Base-by-base conservation (phyloP, 1,140 invertebrate species). In the Xylocopa sonorina region DNA sequence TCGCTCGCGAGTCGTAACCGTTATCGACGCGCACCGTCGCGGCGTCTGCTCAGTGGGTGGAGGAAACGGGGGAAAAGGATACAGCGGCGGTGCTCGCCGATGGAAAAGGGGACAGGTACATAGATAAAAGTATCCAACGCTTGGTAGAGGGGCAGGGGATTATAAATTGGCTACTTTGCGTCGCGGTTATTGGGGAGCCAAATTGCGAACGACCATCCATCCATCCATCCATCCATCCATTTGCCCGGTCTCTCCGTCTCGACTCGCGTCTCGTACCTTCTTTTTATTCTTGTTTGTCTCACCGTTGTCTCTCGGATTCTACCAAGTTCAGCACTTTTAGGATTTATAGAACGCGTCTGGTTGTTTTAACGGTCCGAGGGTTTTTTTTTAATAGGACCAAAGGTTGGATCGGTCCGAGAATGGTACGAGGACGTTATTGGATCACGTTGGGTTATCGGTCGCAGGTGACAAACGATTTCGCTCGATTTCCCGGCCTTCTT, bases 151-250 rank as follows among this genome's bases (percentile, higher is more conserved):
- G 67, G 77, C 72, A 83, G 80, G 63, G 83, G 87, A 87, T 88
- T 88, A 88, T 88, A 88, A 88, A 89, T 89, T 88, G 87, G 87
- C 83, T 87, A 84, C 86, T 87, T 88, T 83, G 84, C 82, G 80
- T 83, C 87, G 84, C 83, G 83, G 86, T 89, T 89, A 87, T 89
- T 88, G 85, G 85, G 84, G 83, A 81, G 78, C 80, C 84, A 86
- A 89, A 89, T 89, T 84, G 85, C 87, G 83, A 89, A 88, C 88
- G 83, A 85, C 83, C 87, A 83, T 84, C 83, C 82, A 88, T 89
- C 84, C 87, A 85, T 87, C 88, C 88, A 75, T 78, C 79, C 81
- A 83, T 84, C 83, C 82, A 88, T 89, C 84, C 87, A 85, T 87
- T 89, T 89, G 75, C 79, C 79, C 81, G 48, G 55, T 66, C 75